Evolutionary conservation across 2,797 vertebrate genomes (phyloP).

Genomic region (Acestrorhynchus altus): DNA sequence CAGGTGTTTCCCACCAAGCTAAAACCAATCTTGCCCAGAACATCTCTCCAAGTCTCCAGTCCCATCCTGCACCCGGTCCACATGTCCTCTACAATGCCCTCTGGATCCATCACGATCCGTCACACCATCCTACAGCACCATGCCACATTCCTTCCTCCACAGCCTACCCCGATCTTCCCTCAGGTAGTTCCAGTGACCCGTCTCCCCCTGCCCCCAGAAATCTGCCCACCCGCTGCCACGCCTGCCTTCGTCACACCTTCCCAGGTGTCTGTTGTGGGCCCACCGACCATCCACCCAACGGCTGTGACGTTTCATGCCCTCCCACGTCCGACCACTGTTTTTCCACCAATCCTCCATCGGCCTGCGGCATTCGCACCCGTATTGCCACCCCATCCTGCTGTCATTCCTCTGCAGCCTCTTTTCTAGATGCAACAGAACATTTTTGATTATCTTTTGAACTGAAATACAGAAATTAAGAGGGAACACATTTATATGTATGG

Average conservation of each 20-base stretch:
- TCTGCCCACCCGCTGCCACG: constrained; percentile 71
- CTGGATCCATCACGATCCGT: constrained; percentile 81
- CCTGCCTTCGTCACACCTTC: constrained; percentile 71
- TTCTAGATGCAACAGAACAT: constrained; percentile 67
- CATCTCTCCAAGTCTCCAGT: constrained; percentile 54
- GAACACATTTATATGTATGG: no score
- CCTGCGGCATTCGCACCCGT: constrained; percentile 72
- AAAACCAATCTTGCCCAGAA: constrained; percentile 75
- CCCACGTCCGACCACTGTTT: constrained; percentile 71
- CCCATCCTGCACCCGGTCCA: constrained; percentile 75
- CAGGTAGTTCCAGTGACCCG: constrained; percentile 77
- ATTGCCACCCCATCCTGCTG: constrained; percentile 71
- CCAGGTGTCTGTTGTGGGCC: constrained; percentile 76
- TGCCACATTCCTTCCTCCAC: constrained; percentile 79
- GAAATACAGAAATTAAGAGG: neutral
- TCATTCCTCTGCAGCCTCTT: constrained; percentile 85
- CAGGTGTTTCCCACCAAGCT: constrained; percentile 75
- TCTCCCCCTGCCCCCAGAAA: constrained; percentile 75
- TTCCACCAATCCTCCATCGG: constrained; percentile 78
- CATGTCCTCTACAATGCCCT: constrained; percentile 74
- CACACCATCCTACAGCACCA: constrained; percentile 83
- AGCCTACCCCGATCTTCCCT: constrained; percentile 78
- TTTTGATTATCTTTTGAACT: neutral
- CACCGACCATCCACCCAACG: constrained; percentile 74
- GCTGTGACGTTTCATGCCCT: constrained; percentile 78